Evolutionary conservation across 2,113 vertebrate genomes (phyloP).

Genomic region (Triplophysa dalaica): DNA sequence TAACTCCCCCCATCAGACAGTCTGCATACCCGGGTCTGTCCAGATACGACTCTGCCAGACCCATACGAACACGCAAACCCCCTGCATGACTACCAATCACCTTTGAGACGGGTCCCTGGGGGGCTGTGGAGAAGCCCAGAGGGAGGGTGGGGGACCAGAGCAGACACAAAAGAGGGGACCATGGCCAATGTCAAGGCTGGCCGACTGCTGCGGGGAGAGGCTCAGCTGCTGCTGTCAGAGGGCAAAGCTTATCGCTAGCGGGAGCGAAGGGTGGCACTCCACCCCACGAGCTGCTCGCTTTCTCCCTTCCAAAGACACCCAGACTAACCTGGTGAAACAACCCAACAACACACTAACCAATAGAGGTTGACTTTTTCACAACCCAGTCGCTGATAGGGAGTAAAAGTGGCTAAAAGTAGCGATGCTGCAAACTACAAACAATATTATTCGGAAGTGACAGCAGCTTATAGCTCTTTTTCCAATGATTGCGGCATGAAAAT

Average conservation of each 20-base stretch:
- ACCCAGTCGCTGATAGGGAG: neutral
- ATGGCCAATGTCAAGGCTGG: slow-evolving; percentile 58
- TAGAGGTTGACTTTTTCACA: neutral
- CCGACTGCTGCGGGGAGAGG: slow-evolving; percentile 39
- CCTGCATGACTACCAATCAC: slow-evolving; percentile 55
- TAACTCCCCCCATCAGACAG: slow-evolving; percentile 15
- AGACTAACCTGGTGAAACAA: neutral
- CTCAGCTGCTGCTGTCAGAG: slow-evolving; percentile 52
- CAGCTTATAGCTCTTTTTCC: too few relatives aligned
- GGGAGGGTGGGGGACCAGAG: slow-evolving; percentile 56
- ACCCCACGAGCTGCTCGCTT: slow-evolving; percentile 4
- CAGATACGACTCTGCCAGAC: slow-evolving; percentile 8
- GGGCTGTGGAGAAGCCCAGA: slow-evolving; percentile 43
- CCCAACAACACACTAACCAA: slow-evolving; percentile 4
- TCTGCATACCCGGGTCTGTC: slow-evolving; percentile 12
- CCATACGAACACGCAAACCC: slow-evolving; percentile 52
- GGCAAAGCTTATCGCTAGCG: slow-evolving; percentile 13
- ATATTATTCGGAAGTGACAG: too few relatives aligned
- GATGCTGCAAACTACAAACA: too few relatives aligned
- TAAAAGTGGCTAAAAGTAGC: neutral
- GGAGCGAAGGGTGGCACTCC: slow-evolving; percentile 23
- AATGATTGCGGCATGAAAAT: too few relatives aligned
- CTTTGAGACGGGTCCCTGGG: slow-evolving; percentile 49
- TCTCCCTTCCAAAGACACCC: slow-evolving; percentile 22
- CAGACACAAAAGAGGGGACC: slow-evolving; percentile 46